These are phyloP conservation scores for Mastigias papua DNA, from an alignment of 30 jellyfish, hydroid and myxozoan genomes.

Conservation along the genomic window DNA sequence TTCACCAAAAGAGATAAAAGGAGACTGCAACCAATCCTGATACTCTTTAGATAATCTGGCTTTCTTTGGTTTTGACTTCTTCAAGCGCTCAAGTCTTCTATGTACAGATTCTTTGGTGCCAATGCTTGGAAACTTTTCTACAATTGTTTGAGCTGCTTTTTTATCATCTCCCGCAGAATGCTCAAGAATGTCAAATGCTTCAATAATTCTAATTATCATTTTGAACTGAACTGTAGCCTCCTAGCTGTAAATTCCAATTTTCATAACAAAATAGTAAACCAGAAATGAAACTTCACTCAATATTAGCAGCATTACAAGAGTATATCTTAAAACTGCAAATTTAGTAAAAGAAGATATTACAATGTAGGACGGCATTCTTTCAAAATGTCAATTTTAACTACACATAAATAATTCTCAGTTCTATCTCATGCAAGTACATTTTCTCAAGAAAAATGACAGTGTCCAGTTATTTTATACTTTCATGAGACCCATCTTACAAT, in stretches of 20 bases:
- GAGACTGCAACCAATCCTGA: neutral
- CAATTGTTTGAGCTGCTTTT: neutral
- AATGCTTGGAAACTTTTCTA: neutral
- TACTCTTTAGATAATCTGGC: neutral
- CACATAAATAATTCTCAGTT: neutral
- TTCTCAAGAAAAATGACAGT: neutral
- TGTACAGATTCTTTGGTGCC: neutral
- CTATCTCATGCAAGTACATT: neutral
- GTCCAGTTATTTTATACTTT: neutral
- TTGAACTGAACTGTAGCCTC: neutral
- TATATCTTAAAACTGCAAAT: too few relatives aligned
- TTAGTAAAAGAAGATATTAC: too few relatives aligned
- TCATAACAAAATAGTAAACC: neutral
- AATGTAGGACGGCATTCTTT: too few relatives aligned
- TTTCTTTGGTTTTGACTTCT: neutral
- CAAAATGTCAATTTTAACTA: too few relatives aligned
- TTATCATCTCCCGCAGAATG: neutral
- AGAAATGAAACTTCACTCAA: too few relatives aligned
- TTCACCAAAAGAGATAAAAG: neutral
- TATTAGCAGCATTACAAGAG: too few relatives aligned
- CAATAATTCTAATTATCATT: too few relatives aligned
- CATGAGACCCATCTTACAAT: neutral
- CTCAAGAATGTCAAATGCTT: neutral
- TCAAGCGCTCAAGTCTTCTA: neutral
- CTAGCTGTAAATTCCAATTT: neutral